Conservation (phyloP, 1,140 invertebrate genomes). For the Lethocerus indicus region DNA sequence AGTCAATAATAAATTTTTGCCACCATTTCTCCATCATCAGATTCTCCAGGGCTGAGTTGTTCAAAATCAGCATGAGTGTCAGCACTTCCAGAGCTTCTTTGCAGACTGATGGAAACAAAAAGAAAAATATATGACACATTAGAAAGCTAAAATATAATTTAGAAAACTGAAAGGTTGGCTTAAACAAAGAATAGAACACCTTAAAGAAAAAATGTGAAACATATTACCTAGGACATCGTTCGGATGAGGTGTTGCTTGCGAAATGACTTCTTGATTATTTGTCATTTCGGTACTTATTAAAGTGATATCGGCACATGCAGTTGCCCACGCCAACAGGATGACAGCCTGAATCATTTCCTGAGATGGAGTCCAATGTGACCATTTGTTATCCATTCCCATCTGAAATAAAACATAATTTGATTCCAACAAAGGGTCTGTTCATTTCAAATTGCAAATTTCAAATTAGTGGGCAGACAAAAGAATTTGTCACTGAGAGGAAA, state of each 20-base stretch:
- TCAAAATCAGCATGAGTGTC: slow-evolving; percentile 72
- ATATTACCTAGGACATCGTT: slow-evolving; percentile 23
- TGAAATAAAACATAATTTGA: not conserved
- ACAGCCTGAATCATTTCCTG: slow-evolving; percentile 46
- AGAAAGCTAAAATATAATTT: slow-evolving; percentile 5
- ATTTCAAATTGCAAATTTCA: not conserved
- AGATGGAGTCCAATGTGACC: slow-evolving; percentile 32
- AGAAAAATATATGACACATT: slow-evolving; percentile 4
- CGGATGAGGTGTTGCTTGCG: slow-evolving; percentile 17
- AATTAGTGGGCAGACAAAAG: not conserved
- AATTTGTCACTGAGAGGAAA: no score
- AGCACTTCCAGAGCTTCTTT: slow-evolving; percentile 85
- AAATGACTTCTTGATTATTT: slow-evolving; percentile 1
- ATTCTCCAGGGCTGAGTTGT: slow-evolving; percentile 60
- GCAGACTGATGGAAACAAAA: slow-evolving; percentile 42
- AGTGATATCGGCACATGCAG: slow-evolving; percentile 20
- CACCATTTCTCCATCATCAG: slow-evolving; percentile 52
- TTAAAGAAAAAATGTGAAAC: slow-evolving; percentile 3
- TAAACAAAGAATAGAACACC: no score
- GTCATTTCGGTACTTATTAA: not conserved
- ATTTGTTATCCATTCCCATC: slow-evolving; percentile 11
- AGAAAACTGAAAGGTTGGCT: not conserved
- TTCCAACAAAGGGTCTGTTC: no score
- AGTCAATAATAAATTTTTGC: slow-evolving; percentile 75
- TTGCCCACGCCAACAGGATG: slow-evolving; percentile 61